phyloP scores from a whole-genome alignment of 2,797 vertebrate species.

The Champsocephalus esox region DNA sequence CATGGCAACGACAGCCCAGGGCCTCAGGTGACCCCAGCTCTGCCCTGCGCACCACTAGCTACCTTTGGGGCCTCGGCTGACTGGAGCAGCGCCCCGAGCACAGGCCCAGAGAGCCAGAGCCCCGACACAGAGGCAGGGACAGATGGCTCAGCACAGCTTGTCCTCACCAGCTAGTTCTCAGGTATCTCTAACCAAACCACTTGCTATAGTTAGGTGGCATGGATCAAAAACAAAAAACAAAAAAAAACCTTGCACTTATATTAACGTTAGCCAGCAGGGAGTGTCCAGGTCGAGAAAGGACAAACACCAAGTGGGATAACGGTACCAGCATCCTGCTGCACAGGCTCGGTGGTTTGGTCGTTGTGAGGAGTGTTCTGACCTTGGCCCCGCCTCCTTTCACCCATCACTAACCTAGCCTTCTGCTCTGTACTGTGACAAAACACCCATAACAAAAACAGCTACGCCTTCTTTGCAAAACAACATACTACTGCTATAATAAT shows the following conservation, averaged over 20 bases:
- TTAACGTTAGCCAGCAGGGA: constrained; percentile 76
- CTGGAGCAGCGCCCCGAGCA: constrained; percentile 50
- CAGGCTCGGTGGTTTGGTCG: constrained; percentile 29
- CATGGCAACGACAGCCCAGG: constrained; percentile 68
- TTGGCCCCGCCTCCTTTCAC: constrained; percentile 54
- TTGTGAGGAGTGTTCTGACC: constrained; percentile 54
- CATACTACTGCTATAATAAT: constrained; percentile 72
- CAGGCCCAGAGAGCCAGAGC: constrained; percentile 56
- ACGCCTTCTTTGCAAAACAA: constrained; percentile 81
- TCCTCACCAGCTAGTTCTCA: constrained; percentile 77
- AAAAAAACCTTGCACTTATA: constrained; percentile 69
- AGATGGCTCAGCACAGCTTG: constrained; percentile 74
- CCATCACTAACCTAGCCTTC: constrained; percentile 71
- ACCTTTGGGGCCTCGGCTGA: constrained; percentile 85
- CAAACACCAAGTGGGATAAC: constrained; percentile 17
- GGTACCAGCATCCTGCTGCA: constrained; percentile 46
- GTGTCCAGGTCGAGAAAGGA: constrained; percentile 59
- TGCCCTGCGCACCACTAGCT: constrained; percentile 84
- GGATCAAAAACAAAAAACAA: constrained; percentile 26
- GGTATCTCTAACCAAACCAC: constrained; percentile 62
- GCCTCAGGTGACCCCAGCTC: constrained; percentile 68
- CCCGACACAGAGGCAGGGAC: constrained; percentile 69
- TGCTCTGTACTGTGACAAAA: constrained; percentile 81
- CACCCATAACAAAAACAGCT: constrained; percentile 72
- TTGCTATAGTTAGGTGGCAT: constrained; percentile 27